Conservation (phyloP, 2,888 invertebrate genomes). For the Netelia inedita region DNA sequence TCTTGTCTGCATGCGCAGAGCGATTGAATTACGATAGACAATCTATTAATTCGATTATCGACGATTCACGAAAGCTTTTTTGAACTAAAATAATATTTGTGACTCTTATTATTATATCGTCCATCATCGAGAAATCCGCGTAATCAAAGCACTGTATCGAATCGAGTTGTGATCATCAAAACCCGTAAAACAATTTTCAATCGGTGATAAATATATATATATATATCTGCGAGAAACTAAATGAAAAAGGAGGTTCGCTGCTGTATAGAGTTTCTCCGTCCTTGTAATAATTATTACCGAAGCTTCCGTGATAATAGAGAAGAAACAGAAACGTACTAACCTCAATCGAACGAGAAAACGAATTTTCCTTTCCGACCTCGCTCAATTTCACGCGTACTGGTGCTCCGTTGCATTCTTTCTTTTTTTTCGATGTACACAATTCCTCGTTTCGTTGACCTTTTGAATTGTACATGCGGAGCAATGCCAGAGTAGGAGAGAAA, state of each 20-base stretch:
- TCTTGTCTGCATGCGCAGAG: background rate
- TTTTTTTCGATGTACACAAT: background rate
- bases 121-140: background rate
- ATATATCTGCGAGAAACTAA: background rate
- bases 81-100: background rate
- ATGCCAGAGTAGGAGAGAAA: background rate
- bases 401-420: background rate
- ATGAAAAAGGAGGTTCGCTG: background rate
- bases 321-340: background rate
- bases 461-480: background rate
- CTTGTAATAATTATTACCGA: conserved; percentile 54
- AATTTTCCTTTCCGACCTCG: conserved; percentile 23
- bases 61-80: background rate
- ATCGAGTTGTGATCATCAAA: conserved; percentile 16
- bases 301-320: conserved; percentile 17
- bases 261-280: conserved; percentile 34
- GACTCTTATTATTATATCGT: background rate
- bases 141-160: conserved; percentile 1
- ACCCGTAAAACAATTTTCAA: conserved; percentile 38
- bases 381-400: background rate
- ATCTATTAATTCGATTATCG: conserved; percentile 20
- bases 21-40: background rate
- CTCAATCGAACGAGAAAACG: background rate
- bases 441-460: conserved; percentile 1
- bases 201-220: background rate